A percentile compares a stretch with the other conserved stretches of the same genome.
Evolutionary conservation across 2,888 invertebrate species (phyloP).

Genomic region (Ypsolopha scabrella): DNA sequence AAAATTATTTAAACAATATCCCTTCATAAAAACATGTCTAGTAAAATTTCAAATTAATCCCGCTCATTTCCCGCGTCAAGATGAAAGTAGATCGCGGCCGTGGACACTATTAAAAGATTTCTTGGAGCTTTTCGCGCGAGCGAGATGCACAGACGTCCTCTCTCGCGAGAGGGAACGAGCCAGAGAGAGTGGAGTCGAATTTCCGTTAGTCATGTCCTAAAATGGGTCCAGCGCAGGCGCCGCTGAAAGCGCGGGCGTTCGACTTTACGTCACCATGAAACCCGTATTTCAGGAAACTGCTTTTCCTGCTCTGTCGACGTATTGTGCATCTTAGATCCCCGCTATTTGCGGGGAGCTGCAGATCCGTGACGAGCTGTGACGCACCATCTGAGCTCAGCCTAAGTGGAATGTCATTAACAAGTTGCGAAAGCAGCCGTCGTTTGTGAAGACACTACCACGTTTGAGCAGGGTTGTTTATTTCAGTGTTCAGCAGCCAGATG

Average conservation of each 20-base stretch:
- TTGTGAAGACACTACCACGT: constrained; percentile 22
- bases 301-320: constrained; percentile 36
- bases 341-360: constrained; percentile 30
- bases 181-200: constrained; percentile 71
- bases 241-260: constrained; percentile 68
- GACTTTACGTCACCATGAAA: constrained; percentile 64
- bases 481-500: not conserved
- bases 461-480: constrained; percentile 11
- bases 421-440: constrained; percentile 41
- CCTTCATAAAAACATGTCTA: not conserved
- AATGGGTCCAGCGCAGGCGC: constrained; percentile 75
- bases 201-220: constrained; percentile 80
- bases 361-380: constrained; percentile 51
- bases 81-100: constrained; percentile 71
- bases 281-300: constrained; percentile 65
- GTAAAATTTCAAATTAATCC: constrained; percentile 30
- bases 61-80: constrained; percentile 62
- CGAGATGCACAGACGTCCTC: constrained; percentile 46
- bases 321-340: constrained; percentile 39
- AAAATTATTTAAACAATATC: not conserved
- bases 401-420: constrained; percentile 56
- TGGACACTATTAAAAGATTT: constrained; percentile 73
- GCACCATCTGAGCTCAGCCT: constrained; percentile 35
- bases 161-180: constrained; percentile 62
- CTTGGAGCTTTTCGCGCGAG: constrained; percentile 66